Evolutionary conservation across 2,888 invertebrate species (phyloP), one percentile per base, ranked within the genome.

Genomic region (Stomorhina lunata): DNA sequence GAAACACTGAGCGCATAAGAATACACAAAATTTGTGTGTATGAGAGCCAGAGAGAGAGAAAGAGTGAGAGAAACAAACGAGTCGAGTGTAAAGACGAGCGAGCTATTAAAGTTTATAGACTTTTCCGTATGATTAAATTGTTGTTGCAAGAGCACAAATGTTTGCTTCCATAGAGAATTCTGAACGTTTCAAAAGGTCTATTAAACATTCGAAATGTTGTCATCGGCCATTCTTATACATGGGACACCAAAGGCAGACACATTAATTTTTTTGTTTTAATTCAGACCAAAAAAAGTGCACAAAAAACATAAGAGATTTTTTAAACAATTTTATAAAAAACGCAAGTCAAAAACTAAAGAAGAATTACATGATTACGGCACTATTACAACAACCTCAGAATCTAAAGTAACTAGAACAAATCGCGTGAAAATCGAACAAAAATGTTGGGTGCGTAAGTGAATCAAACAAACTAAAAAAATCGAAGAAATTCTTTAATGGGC

Each of bases 371-470:
- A 81, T 45, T 68, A 40, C 40, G 25, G 40, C 29, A 63, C 25
- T 57, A 27, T 53, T 43, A 43, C 63, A 75, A 57, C 45, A 63
- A 34, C 37, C 20, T 4, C 22, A 34, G 22, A 48, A 20, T 25
- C 10, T 34, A 12, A 50, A 57, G 50, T 40, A 59, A 57, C 48
- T 53, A 69, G 48, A 40, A 20, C 69, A 15, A 27, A 27, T 40
- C 34, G 45, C 27, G 22, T 25, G 15, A 9, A 40, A 40, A 50
- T 63, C 45, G 32, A 45, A 32, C 55, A n/a, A 66, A 81, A 69
- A 82, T 82, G 82, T 71, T 82, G 79, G 82, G 82, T 82, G 82
- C 75, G 82, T 82, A 69, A 82, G 71, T 20, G 25, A 20, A n/a
- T n/a, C n/a, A n/a, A n/a, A n/a, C n/a, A n/a, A 59, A 29, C 17